A percentile compares a stretch with the other conserved stretches of the same genome.
Evolutionary conservation across 1,140 invertebrate genomes (phyloP).

Genomic region (Tyrophagus putrescentiae): DNA sequence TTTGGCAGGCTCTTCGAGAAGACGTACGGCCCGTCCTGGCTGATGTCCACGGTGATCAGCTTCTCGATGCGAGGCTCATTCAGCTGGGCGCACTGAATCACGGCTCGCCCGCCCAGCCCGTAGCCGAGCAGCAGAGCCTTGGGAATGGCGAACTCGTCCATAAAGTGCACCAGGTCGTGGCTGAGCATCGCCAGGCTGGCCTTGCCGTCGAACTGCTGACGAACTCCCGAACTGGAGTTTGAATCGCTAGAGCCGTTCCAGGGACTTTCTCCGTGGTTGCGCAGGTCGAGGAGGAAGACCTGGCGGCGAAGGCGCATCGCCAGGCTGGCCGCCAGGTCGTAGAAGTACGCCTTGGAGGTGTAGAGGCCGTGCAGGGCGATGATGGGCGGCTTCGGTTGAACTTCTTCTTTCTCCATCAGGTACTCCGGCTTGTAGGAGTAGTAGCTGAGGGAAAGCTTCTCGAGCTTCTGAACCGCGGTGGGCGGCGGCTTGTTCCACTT

Average conservation of each 20-base stretch:
- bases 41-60: conserved; percentile 55
- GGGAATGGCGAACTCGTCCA: conserved; percentile 44
- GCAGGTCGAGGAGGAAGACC: conserved; percentile 62
- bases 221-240: too few species aligned
- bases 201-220: conserved; percentile 53
- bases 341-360: conserved; percentile 6
- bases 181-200: conserved; percentile 38
- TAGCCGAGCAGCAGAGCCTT: conserved; percentile 61
- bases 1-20: not conserved
- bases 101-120: conserved; percentile 72
- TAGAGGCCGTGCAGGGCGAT: conserved; percentile 6
- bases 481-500: conserved; percentile 1
- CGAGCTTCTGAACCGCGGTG: not conserved
- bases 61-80: conserved; percentile 57
- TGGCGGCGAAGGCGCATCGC: not conserved
- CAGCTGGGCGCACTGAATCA: conserved; percentile 58
- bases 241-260: too few species aligned
- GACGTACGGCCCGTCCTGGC: not conserved
- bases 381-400: not conserved
- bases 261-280: conserved; percentile 81
- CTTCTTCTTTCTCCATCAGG: not conserved
- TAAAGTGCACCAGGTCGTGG: conserved; percentile 49
- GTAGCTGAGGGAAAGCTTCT: not conserved
- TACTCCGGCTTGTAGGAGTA: conserved; percentile 4
- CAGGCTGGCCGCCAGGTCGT: not conserved